These are phyloP conservation scores for Ophiothrix spiculata DNA, from an alignment of 35 echinoderm and acorn worm genomes.

Conservation along the genomic window DNA sequence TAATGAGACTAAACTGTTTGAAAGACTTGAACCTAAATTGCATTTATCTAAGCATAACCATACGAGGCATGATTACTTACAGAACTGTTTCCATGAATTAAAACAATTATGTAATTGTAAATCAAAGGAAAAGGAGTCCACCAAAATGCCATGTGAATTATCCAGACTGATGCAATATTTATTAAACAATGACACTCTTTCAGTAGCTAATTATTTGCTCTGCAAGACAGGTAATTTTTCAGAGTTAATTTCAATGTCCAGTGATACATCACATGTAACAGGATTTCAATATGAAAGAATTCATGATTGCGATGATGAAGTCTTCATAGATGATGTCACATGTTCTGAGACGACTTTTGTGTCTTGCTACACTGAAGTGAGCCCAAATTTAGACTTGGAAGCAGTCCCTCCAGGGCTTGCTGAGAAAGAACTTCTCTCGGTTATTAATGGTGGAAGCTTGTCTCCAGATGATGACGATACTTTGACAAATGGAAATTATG, in stretches of 20 bases:
- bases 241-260: too few species aligned
- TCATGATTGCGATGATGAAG: neutral
- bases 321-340: neutral
- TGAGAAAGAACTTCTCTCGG: neutral
- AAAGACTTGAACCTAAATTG: neutral
- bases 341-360: slow-evolving; percentile 16
- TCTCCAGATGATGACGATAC: neutral
- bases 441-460: neutral
- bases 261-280: neutral
- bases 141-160: too few species aligned
- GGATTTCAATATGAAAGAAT: neutral
- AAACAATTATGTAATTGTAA: too few species aligned
- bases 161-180: too few species aligned
- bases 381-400: slow-evolving; percentile 19
- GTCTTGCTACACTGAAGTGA: slow-evolving; percentile 32
- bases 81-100: too few species aligned
- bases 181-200: too few species aligned
- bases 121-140: too few species aligned
- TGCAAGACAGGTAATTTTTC: too few species aligned
- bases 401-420: slow-evolving; percentile 14
- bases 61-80: too few species aligned
- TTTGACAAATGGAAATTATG: neutral
- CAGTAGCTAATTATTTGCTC: too few species aligned
- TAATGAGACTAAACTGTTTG: neutral
- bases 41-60: too few species aligned